Percentiles rank a stretch among this genome's conserved stretches.
phyloP scores from a whole-genome alignment of 1,140 invertebrate species.

The Atta texana region DNA sequence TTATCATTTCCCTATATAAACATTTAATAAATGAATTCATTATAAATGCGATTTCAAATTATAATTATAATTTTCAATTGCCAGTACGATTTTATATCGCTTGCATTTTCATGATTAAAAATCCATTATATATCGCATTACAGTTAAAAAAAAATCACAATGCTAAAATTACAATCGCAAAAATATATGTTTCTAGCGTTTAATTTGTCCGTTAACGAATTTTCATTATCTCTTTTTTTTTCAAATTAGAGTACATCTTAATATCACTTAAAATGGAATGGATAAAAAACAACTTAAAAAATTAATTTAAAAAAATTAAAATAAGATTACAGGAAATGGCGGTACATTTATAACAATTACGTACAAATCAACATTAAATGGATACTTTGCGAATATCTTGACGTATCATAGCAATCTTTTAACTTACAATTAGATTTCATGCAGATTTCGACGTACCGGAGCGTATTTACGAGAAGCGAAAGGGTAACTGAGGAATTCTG shows the following conservation, averaged over 20 bases:
- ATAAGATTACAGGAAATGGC: not conserved
- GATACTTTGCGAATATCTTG: not conserved
- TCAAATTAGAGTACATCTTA: not conserved
- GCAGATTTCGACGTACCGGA: not conserved
- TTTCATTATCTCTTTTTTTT: not conserved
- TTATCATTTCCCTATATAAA: too few relatives aligned
- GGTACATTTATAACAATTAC: too few relatives aligned
- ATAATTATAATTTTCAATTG: too few relatives aligned
- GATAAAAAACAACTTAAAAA: not conserved
- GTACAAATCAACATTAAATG: not conserved
- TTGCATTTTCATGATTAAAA: too few relatives aligned
- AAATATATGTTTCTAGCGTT: not conserved
- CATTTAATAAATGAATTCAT: too few relatives aligned
- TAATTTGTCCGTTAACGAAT: constrained; percentile 14
- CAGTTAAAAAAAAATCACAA: too few relatives aligned
- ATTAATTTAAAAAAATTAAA: not conserved
- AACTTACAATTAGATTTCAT: not conserved
- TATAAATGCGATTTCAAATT: too few relatives aligned
- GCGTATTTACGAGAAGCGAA: not conserved
- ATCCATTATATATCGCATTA: too few relatives aligned
- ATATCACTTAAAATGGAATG: not conserved
- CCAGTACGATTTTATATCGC: too few relatives aligned
- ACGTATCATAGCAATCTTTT: not conserved
- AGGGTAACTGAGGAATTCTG: constrained; percentile 4
- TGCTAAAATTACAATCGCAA: too few relatives aligned